Evolutionary conservation across 2,797 vertebrate genomes (phyloP), one percentile per base, ranked within the genome.

Genomic region (Dallia pectoralis): DNA sequence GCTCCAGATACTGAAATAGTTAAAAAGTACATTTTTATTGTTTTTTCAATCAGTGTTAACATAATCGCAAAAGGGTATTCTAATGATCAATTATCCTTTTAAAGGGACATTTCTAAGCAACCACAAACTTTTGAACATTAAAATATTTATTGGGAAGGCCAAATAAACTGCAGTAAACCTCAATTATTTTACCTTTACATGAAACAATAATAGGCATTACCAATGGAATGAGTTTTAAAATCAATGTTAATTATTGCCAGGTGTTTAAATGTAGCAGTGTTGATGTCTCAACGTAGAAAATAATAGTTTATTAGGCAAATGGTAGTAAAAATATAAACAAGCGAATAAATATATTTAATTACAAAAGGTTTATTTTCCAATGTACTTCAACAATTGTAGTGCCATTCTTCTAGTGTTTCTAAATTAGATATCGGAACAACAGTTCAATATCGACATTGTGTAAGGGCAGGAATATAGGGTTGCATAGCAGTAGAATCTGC

Each of bases 341-440:
- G 40, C 2, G 9, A 44, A 44, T 44, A 44, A 44, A 44, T 44
- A 44, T 12, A 44, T 74, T 85, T 89, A 82, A 80, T 89, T 88
- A 88, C 91, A 92, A 93, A 91, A 32, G 40, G 32, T 87, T 87
- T 83, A 82, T 88, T 89, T 79, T 83, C 89, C 90, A 93, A 86
- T 82, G 73, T 67, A 85, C 69, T 44, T 81, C 9, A 87, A 87
- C 86, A 86, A 84, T 74, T 85, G 88, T 89, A 89, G 88, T 91
- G 78, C 87, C 84, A 89, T 88, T 91, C 79, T 74, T 86, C 85
- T 89, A 82, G 73, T 83, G 82, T 82, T 15, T 69, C 90, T 88
- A 89, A 82, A 85, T 81, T 81, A 89, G 82, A 89, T 69, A 86
- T 82, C 69, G 71, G 81, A 84, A 75, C 73, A 82, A 87, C 81